phyloP scores from a whole-genome alignment of 2,113 vertebrate genomes.

The Cyprinodon brontotheroides region DNA sequence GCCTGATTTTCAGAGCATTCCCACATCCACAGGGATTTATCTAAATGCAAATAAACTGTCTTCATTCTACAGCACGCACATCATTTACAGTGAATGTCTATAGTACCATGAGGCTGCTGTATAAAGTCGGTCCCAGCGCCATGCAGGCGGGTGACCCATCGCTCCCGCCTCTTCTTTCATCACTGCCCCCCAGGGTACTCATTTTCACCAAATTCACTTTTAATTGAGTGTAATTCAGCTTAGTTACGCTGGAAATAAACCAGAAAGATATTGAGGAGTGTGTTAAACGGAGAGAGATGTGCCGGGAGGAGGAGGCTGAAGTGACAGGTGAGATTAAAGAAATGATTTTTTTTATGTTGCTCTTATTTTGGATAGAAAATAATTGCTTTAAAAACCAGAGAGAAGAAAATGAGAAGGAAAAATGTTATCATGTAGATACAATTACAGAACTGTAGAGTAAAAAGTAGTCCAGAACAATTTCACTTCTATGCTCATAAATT shows the following conservation, averaged over 20 bases:
- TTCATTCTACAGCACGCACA: constrained; percentile 64
- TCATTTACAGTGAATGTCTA: constrained; percentile 57
- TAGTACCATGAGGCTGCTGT: constrained; percentile 45
- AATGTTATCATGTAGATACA: background rate
- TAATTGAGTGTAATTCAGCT: constrained; percentile 72
- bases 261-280: constrained; percentile 16
- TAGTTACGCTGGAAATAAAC: constrained; percentile 40
- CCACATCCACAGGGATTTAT: constrained; percentile 71
- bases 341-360: constrained; percentile 19
- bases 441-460: background rate
- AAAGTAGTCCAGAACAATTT: background rate
- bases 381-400: constrained; percentile 3
- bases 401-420: background rate
- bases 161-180: constrained; percentile 51
- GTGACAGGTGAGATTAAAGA: constrained; percentile 52
- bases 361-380: constrained; percentile 23
- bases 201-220: constrained; percentile 68
- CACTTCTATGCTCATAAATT: background rate
- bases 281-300: constrained; percentile 11
- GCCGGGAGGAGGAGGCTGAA: constrained; percentile 18
- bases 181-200: constrained; percentile 50
- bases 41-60: constrained; percentile 75
- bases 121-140: constrained; percentile 18
- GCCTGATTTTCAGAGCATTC: constrained; percentile 69
- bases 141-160: constrained; percentile 31